Base-by-base conservation (phyloP, 2,797 vertebrate genomes). In the Pempheris klunzingeri region DNA sequence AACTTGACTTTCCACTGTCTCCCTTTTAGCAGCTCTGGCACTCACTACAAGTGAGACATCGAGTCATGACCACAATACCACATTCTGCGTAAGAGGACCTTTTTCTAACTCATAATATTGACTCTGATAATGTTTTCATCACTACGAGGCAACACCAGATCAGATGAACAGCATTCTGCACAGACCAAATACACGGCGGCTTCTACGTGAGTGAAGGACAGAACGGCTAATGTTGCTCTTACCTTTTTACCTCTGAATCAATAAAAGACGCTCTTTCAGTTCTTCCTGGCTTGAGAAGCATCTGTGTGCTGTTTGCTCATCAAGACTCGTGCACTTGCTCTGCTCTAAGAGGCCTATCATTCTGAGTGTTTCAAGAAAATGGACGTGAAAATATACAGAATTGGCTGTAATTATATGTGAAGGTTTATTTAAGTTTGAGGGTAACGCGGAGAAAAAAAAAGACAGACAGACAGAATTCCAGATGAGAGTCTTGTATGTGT, bases 391-490 rank as follows among this genome's bases (percentile, higher is more conserved):
- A 95, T 94, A 95, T 93, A 95, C 93, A 93, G 88, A 93, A 93
- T 90, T 94, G 88, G 86, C 85, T 80, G 89, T 94, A 95, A 94
- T 95, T 94, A 94, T 81, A 90, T 83, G 90, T 92, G 90, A 94
- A 92, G 87, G 93, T 94, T 95, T 95, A 94, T 95, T 95, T 95
- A 91, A 92, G 92, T 94, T 93, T 87, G 85, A 92, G 87, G 87
- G 83, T 78, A 92, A 78, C 78, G 65, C 87, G 88, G 90, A 83
- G 78, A 17, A 34, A 30, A 83, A 80, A 86, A 82, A 78, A 86
- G 74, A 86, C 68, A 82, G 82, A 80, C 71, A 43, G 88, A 91
- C 88, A 89, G 89, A 91, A 88, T 91, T 92, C 91, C 91, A 92
- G 90, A 92, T 89, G 90, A 92, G 90, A 78, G 82, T 58, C 81